A percentile compares a stretch with the other conserved stretches of the same genome.
Evolutionary conservation across 2,888 invertebrate genomes (phyloP).

Genomic region (Lycophotia porphyrea): DNA sequence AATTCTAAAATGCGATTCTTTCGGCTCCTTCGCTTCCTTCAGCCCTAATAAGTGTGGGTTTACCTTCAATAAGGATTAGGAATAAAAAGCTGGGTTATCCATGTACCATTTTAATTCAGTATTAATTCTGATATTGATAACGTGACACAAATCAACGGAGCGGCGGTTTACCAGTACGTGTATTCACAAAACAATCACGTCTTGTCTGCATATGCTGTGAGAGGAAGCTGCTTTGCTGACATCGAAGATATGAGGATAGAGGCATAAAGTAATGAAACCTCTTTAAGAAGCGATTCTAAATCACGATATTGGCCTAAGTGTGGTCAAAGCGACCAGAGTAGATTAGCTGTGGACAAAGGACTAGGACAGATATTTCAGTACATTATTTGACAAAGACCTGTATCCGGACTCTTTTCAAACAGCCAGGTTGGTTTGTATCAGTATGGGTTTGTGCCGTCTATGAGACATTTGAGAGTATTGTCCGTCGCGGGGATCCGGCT

Average conservation of each 20-base stretch:
- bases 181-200: conserved; percentile 56
- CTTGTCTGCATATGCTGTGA: conserved; percentile 58
- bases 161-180: conserved; percentile 76
- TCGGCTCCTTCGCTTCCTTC: background rate
- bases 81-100: conserved; percentile 74
- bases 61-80: background rate
- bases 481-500: too few relatives aligned
- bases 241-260: conserved; percentile 25
- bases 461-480: too few relatives aligned
- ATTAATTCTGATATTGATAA: conserved; percentile 80
- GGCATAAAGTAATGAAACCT: background rate
- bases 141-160: conserved; percentile 78
- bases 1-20: background rate
- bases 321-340: background rate
- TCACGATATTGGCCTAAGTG: background rate
- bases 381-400: too few relatives aligned
- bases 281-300: background rate
- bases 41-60: background rate
- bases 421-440: background rate
- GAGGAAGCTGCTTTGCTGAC: conserved; percentile 23
- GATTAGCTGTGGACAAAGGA: too few relatives aligned
- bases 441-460: too few relatives aligned
- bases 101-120: conserved; percentile 84
- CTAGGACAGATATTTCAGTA: too few relatives aligned
- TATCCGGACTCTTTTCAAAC: too few relatives aligned